Conservation (phyloP, 2,888 invertebrate genomes). For the Dryobotodes eremita region DNA sequence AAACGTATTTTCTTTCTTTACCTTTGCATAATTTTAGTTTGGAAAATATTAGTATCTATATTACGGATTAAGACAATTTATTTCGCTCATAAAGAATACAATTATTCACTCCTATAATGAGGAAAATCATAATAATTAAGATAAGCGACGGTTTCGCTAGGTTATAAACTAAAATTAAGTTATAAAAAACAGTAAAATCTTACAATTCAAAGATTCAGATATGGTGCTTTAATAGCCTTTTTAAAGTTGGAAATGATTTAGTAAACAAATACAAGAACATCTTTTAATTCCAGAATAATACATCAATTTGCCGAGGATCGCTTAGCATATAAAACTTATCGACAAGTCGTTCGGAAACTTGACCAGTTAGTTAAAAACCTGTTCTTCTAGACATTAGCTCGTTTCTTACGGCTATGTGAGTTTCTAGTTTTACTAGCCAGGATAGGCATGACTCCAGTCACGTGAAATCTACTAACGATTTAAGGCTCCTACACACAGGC, state of each 20-base stretch:
- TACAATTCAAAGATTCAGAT: too few relatives aligned
- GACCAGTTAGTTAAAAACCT: conserved; percentile 27
- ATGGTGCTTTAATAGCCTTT: too few relatives aligned
- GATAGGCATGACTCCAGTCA: conserved; percentile 2
- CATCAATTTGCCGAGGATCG: background rate
- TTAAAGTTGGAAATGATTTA: too few relatives aligned
- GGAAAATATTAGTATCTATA: background rate
- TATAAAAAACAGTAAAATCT: too few relatives aligned
- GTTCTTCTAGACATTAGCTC: conserved; percentile 21
- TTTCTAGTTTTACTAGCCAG: conserved; percentile 5
- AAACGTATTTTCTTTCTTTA: too few relatives aligned
- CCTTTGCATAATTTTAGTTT: background rate
- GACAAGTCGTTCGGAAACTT: background rate
- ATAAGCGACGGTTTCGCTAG: too few relatives aligned
- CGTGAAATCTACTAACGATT: conserved; percentile 27
- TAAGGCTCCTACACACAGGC: too few relatives aligned
- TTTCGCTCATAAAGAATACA: too few relatives aligned
- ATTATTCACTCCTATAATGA: too few relatives aligned
- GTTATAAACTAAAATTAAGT: too few relatives aligned
- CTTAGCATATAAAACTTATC: background rate
- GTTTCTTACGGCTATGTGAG: conserved; percentile 6
- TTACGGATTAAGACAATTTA: too few relatives aligned
- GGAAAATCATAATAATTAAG: too few relatives aligned
- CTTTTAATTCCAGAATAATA: background rate
- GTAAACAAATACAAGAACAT: background rate